Conservation (phyloP, 2,888 invertebrate genomes). For the Lucinisca nassula region DNA sequence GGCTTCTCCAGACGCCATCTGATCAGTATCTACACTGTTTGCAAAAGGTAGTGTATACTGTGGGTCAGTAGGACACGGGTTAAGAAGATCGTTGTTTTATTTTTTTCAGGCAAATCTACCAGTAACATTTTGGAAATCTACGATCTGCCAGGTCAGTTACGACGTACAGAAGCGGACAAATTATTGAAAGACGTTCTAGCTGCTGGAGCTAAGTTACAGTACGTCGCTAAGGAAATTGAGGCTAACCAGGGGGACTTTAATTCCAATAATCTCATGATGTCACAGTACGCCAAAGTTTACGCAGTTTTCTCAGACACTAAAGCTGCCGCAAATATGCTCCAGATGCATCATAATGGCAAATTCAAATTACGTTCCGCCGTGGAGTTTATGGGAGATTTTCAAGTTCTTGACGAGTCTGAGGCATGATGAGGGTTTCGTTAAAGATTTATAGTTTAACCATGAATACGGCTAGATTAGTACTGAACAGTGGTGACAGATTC, state of each 20-base stretch:
- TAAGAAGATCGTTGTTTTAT: too few species aligned
- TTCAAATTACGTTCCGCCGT: not conserved
- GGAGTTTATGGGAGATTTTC: not conserved
- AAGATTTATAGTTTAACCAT: slow-evolving; percentile 13
- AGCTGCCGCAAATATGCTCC: slow-evolving; percentile 59
- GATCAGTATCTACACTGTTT: too few species aligned
- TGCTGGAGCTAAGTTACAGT: slow-evolving; percentile 66
- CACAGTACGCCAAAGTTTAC: slow-evolving; percentile 61
- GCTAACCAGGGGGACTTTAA: slow-evolving; percentile 53
- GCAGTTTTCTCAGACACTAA: slow-evolving; percentile 64
- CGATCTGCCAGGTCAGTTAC: slow-evolving; percentile 62
- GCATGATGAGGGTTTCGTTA: not conserved
- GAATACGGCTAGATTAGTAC: too few species aligned
- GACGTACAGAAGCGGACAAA: slow-evolving; percentile 63
- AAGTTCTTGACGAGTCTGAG: not conserved
- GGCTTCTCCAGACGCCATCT: too few species aligned
- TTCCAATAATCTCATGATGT: slow-evolving; percentile 66
- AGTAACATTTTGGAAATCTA: slow-evolving; percentile 72
- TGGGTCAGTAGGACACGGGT: too few species aligned
- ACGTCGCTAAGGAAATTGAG: slow-evolving; percentile 50
- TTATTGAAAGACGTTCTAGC: slow-evolving; percentile 63
- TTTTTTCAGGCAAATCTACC: slow-evolving; percentile 10
- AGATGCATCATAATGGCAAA: slow-evolving; percentile 41
- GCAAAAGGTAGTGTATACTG: too few species aligned
- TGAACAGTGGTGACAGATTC: too few species aligned